Percentiles rank a stretch among this genome's conserved stretches.
phyloP scores from a whole-genome alignment of 2,113 vertebrate species.

The Tiliqua scincoides region DNA sequence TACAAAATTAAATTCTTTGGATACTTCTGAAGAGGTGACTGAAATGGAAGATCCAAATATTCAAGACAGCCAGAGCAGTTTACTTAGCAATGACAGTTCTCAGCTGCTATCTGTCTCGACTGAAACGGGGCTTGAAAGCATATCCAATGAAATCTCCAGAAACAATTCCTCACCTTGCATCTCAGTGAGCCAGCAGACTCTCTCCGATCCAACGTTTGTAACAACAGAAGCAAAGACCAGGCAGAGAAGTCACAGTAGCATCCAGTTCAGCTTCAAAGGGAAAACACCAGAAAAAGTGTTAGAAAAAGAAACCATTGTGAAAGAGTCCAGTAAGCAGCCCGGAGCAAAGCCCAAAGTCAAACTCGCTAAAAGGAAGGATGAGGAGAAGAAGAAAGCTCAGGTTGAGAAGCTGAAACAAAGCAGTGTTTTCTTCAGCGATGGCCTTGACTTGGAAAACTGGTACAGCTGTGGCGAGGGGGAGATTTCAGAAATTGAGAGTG shows the following conservation, averaged over 20 bases:
- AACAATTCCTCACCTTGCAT: slow-evolving; percentile 95
- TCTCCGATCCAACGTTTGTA: slow-evolving; percentile 74
- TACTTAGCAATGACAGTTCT: slow-evolving; percentile 64
- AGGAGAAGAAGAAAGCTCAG: slow-evolving; percentile 87
- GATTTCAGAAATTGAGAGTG: slow-evolving; percentile 97
- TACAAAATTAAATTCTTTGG: slow-evolving; percentile 58
- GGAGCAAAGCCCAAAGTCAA: slow-evolving; percentile 96
- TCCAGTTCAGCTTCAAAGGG: slow-evolving; percentile 93
- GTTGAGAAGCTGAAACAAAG: slow-evolving; percentile 87
- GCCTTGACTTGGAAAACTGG: slow-evolving; percentile 97
- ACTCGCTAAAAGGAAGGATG: slow-evolving; percentile 90
- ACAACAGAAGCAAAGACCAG: slow-evolving; percentile 81
- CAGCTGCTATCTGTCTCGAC: slow-evolving; percentile 72
- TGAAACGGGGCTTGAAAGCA: slow-evolving; percentile 77
- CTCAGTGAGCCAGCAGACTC: slow-evolving; percentile 79
- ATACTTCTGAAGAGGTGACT: slow-evolving; percentile 42
- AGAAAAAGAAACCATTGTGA: slow-evolving; percentile 88
- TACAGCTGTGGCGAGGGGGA: slow-evolving; percentile 98
- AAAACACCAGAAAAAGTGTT: slow-evolving; percentile 88
- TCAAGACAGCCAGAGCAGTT: slow-evolving; percentile 66
- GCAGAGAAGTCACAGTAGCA: slow-evolving; percentile 93
- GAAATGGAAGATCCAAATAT: slow-evolving; percentile 64
- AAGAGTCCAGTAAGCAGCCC: slow-evolving; percentile 82
- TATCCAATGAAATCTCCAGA: slow-evolving; percentile 87
- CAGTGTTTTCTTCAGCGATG: slow-evolving; percentile 95